These are phyloP conservation scores for Liparis tanakae DNA, from an alignment of 2,797 vertebrate species.

Conservation along the genomic window DNA sequence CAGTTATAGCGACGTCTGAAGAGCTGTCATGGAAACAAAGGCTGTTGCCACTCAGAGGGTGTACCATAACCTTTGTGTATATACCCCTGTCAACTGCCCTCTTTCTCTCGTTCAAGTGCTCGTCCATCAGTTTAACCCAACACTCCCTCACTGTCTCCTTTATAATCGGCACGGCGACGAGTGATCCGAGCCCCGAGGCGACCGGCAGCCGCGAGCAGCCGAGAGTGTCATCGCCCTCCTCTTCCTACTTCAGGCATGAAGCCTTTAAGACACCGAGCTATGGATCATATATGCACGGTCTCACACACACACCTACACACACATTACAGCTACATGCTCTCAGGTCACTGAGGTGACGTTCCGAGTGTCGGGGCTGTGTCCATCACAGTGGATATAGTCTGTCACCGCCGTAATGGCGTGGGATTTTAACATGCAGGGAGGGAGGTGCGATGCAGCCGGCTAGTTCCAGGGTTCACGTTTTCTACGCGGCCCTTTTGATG, in stretches of 20 bases:
- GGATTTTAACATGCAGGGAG: constrained; percentile 64
- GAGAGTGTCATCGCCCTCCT: constrained; percentile 28
- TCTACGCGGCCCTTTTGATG: constrained; percentile 49
- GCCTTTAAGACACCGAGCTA: constrained; percentile 73
- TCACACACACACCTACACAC: constrained; percentile 5
- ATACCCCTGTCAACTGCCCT: constrained; percentile 63
- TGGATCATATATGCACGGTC: constrained; percentile 52
- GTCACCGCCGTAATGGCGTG: constrained; percentile 75
- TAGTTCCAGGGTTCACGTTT: constrained; percentile 54
- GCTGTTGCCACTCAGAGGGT: constrained; percentile 68
- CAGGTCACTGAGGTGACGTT: constrained; percentile 53
- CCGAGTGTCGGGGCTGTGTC: constrained; percentile 55
- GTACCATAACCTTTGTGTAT: constrained; percentile 74
- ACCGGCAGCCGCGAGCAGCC: constrained; percentile 54
- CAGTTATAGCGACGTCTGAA: constrained; percentile 68
- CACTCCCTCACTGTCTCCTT: constrained; percentile 75
- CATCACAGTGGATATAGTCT: constrained; percentile 73
- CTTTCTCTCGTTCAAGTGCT: constrained; percentile 80
- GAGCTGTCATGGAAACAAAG: constrained; percentile 72
- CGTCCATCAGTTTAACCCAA: constrained; percentile 80
- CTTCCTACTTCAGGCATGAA: constrained; percentile 71
- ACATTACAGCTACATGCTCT: constrained; percentile 28
- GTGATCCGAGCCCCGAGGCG: constrained; percentile 68
- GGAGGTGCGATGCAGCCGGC: constrained; percentile 28
- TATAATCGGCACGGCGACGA: constrained; percentile 77